A percentile compares a stretch with the other conserved stretches of the same genome.
Conservation (phyloP, 2,888 invertebrate genomes). For the Desoria tigrina region DNA sequence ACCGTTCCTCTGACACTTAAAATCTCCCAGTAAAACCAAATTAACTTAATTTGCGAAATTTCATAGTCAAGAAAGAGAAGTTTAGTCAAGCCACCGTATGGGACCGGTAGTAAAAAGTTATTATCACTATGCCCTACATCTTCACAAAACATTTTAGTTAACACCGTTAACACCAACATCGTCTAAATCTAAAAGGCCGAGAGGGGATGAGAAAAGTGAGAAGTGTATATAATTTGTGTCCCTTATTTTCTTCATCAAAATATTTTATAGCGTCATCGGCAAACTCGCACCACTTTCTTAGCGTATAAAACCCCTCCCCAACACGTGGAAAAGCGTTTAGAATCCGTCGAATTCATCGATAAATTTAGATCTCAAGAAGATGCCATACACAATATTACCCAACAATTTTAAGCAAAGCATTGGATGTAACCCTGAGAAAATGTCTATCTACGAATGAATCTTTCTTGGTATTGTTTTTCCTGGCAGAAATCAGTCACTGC, state of each 20-base stretch:
- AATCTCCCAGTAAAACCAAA: neutral
- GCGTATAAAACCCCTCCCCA: neutral
- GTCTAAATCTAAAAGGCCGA: neutral
- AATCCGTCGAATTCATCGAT: too few species aligned
- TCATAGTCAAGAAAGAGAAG: neutral
- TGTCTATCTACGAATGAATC: too few species aligned
- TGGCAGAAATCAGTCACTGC: too few species aligned
- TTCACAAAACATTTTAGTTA: conserved; percentile 8
- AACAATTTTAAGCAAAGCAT: too few species aligned
- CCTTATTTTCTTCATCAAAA: conserved; percentile 9
- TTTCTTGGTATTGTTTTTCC: too few species aligned
- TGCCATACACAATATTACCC: too few species aligned
- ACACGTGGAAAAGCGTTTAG: neutral
- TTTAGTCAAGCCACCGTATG: conserved; percentile 12
- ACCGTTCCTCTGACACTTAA: too few species aligned
- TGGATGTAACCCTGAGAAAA: too few species aligned
- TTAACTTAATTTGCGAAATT: conserved; percentile 16
- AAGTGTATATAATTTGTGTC: too few species aligned
- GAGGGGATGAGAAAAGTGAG: neutral
- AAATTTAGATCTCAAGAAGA: too few species aligned
- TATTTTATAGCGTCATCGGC: conserved; percentile 10
- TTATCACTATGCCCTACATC: conserved; percentile 44
- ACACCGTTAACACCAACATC: conserved; percentile 11
- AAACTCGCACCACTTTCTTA: neutral
- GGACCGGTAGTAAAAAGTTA: conserved; percentile 30